Conservation (phyloP, 1,140 invertebrate species). For the Drosophila biarmipes region DNA sequence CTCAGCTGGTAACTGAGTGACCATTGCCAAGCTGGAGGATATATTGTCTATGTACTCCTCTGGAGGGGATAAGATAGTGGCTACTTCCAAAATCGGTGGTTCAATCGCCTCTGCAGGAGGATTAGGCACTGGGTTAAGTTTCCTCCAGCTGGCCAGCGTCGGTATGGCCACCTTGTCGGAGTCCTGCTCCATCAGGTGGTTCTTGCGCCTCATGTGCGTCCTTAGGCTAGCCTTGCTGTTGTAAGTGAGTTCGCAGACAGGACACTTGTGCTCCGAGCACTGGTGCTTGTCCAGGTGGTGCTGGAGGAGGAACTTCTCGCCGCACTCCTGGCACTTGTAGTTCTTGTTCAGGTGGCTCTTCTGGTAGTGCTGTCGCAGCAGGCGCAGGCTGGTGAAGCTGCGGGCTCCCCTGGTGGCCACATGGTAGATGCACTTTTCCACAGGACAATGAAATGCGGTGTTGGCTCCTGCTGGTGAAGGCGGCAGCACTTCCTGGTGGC, state of each 20-base stretch:
- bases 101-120: neutral
- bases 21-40: neutral
- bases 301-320: slow-evolving; percentile 87
- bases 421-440: slow-evolving; percentile 55
- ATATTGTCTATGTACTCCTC: neutral
- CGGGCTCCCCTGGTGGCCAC: slow-evolving; percentile 15
- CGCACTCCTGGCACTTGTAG: slow-evolving; percentile 85
- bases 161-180: slow-evolving; percentile 43
- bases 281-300: slow-evolving; percentile 85
- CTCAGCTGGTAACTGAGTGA: neutral
- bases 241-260: slow-evolving; percentile 57
- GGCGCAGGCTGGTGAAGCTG: slow-evolving; percentile 76
- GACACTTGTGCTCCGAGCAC: slow-evolving; percentile 85
- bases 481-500: slow-evolving; percentile 40
- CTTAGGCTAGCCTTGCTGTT: slow-evolving; percentile 54
- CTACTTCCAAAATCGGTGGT: neutral
- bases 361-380: slow-evolving; percentile 86
- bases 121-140: slow-evolving; percentile 12
- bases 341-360: slow-evolving; percentile 87
- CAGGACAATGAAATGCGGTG: slow-evolving; percentile 53
- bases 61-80: too few species aligned
- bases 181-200: slow-evolving; percentile 20
- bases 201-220: slow-evolving; percentile 68
- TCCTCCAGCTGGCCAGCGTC: slow-evolving; percentile 27
- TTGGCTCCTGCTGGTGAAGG: neutral